Conservation (phyloP, 1,140 invertebrate genomes). For the Lucilia sericata region DNA sequence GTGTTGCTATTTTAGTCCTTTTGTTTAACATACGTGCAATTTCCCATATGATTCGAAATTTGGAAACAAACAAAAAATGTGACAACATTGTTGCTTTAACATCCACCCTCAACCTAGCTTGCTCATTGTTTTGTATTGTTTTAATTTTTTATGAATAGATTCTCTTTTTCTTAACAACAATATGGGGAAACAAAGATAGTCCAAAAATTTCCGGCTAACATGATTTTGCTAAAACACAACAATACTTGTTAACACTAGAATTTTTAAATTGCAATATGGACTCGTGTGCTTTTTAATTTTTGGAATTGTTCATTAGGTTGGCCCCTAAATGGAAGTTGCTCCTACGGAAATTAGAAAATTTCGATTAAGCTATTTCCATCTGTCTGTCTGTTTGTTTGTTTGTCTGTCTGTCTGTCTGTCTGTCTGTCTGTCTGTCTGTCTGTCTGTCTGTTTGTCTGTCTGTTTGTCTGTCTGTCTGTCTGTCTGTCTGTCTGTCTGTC, state of each 20-base stretch:
- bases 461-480: no score
- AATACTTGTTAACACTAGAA: conserved; percentile 3
- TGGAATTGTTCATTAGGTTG: no score
- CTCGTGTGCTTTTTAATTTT: no score
- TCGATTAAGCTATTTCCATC: no score
- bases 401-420: no score
- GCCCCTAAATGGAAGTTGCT: no score
- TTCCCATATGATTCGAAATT: not conserved
- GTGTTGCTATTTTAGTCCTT: not conserved
- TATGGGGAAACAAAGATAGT: not conserved
- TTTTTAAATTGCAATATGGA: conserved; percentile 8
- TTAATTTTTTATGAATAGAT: conserved; percentile 8
- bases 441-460: no score
- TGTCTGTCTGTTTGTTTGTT: no score
- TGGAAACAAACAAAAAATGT: not conserved
- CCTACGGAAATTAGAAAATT: no score
- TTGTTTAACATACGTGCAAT: not conserved
- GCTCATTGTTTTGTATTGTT: not conserved
- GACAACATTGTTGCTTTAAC: not conserved
- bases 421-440: no score
- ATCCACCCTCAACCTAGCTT: not conserved
- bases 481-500: no score
- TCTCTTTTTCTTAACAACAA: not conserved
- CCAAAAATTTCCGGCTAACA: not conserved
- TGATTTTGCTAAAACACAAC: not conserved